Evolutionary conservation across 2,797 vertebrate genomes (phyloP).

Genomic region (Ctenopoma multispine): DNA sequence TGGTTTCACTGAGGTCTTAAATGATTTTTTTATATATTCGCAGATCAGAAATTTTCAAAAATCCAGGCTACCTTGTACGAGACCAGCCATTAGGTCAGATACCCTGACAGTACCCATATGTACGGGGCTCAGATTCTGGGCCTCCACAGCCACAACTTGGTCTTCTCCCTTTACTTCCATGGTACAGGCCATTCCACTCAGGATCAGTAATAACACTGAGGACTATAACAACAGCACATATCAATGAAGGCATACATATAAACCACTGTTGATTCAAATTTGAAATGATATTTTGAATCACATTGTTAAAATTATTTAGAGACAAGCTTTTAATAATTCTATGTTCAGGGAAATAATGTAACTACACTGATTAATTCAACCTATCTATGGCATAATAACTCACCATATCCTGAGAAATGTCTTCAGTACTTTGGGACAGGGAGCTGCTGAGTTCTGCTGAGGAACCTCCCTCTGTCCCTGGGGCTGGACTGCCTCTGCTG

Average conservation of each 20-base stretch:
- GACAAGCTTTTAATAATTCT: neutral
- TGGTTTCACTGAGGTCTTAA: too few relatives aligned
- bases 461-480: constrained; percentile 81
- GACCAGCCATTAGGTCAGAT: constrained; percentile 85
- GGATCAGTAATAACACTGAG: constrained; percentile 88
- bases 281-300: neutral
- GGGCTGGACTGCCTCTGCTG: constrained; percentile 79
- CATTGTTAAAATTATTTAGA: neutral
- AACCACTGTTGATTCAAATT: neutral
- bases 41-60: neutral
- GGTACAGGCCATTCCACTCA: constrained; percentile 85
- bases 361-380: constrained; percentile 1
- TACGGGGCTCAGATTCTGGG: constrained; percentile 82
- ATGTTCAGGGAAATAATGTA: neutral
- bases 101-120: constrained; percentile 88
- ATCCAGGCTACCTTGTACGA: constrained; percentile 73
- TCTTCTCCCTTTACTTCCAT: constrained; percentile 88
- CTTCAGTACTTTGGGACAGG: constrained; percentile 88
- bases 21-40: neutral
- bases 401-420: constrained; percentile 87
- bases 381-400: constrained; percentile 38
- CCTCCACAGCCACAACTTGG: constrained; percentile 86
- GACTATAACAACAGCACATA: constrained; percentile 81
- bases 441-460: constrained; percentile 91
- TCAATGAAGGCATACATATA: constrained; percentile 2